Evolutionary conservation across 2,113 vertebrate genomes (phyloP).

Genomic region (Podarcis muralis): DNA sequence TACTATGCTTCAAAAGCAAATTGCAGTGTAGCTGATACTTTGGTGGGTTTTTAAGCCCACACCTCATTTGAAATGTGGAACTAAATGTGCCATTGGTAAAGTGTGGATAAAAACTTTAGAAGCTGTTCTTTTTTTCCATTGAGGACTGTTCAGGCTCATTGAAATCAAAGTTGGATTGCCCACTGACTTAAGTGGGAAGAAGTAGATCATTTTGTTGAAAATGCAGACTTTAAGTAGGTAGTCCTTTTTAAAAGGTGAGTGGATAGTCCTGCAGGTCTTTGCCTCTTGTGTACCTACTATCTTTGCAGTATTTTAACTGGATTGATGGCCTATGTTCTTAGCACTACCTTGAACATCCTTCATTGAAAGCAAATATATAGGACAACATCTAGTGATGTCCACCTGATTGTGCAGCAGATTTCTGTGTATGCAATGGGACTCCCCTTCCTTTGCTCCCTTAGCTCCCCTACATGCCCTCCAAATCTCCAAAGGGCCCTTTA

Average conservation of each 20-base stretch:
- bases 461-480: no score
- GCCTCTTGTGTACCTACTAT: not conserved
- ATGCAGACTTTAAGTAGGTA: no score
- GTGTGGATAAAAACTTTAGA: not conserved
- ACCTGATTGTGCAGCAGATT: no score
- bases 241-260: not conserved
- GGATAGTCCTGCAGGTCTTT: not conserved
- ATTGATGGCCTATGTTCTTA: not conserved
- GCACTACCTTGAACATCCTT: not conserved
- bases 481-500: no score
- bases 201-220: not conserved
- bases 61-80: not conserved
- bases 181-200: not conserved
- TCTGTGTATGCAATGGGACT: no score
- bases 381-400: no score
- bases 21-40: no score
- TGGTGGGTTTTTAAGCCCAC: not conserved
- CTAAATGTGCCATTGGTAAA: not conserved
- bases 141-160: not conserved
- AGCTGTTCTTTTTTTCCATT: not conserved
- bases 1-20: not conserved
- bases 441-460: no score
- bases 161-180: not conserved
- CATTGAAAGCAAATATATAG: not conserved
- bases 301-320: not conserved